Base-by-base conservation (phyloP, 2,888 invertebrate genomes). In the Drosophila koepferae region DNA sequence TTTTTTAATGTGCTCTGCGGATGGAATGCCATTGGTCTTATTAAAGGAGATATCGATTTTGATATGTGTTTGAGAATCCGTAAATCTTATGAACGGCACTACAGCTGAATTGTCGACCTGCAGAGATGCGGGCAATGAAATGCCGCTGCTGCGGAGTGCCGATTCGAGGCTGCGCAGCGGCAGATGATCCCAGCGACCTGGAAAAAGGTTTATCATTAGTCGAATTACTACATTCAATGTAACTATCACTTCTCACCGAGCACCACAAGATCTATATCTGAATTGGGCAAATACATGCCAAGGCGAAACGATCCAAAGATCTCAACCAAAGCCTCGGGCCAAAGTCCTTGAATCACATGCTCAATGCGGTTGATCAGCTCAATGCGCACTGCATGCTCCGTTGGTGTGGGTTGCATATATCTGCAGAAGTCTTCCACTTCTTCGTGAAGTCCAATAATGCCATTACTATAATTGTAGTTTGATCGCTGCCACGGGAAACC, bases 21-120 rank as follows among this genome's bases (percentile, higher is more conserved):
- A 98, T 94, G 97, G 96, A 51, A 99, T 98, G 65, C 99, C 99
- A 93, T 98, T 98, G 93, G 96, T 96, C 97, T 99, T 99, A 94
- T 99, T 99, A 94, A 99, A 99, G 89, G 99, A 99, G 92, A 99
- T 99, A 94, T 99, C 99, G 90, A 98, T 98, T 94, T 97, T 97
- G 68, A 99, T 97, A 75, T 80, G 96, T 94, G 93, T 94, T 91
- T 95, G 95, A 78, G 95, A 95, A 93, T 99, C 99, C 34, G 97
- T 98, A 93, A 99, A 95, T 94, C 99, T 99, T 80, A 99, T 97
- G 91, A 99, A 99, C 85, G 99, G 99, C 88, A 99, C 99, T 61
- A 98, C 97, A 72, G 99, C 99, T 94, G 98, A 98, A 94, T 99
- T 98, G 85, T 99, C 95, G 88, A 99, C 99, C 94, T 98, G 98